Percentiles rank a stretch among this genome's conserved stretches.
Conservation (phyloP, 1,140 invertebrate genomes). For the Augochlora pura region DNA sequence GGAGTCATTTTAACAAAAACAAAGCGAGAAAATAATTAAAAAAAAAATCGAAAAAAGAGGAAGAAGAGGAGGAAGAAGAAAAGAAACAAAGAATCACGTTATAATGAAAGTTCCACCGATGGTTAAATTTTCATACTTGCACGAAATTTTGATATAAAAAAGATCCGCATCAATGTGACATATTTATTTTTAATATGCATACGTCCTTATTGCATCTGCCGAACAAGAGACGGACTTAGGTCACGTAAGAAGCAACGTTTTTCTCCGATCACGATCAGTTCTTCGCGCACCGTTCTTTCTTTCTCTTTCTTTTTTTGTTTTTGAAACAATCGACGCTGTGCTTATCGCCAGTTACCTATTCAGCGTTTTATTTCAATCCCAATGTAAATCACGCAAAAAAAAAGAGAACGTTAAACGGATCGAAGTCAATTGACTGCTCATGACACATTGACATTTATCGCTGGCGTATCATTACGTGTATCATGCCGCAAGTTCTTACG, state of each 20-base stretch:
- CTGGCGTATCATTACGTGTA: too few species aligned
- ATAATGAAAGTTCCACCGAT: conserved; percentile 17
- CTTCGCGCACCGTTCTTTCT: background rate
- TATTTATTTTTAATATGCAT: conserved; percentile 30
- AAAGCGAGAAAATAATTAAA: background rate
- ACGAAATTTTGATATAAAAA: conserved; percentile 47
- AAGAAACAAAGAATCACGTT: conserved; percentile 3
- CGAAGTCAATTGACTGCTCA: background rate
- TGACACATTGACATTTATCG: background rate
- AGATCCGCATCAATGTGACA: conserved; percentile 26
- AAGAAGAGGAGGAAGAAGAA: too few species aligned
- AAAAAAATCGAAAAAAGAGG: background rate
- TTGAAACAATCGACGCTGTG: background rate
- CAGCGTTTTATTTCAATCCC: background rate
- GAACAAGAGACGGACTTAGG: conserved; percentile 53
- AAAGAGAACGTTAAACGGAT: background rate
- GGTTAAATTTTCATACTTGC: conserved; percentile 39
- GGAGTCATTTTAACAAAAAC: background rate
- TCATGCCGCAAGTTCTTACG: too few species aligned
- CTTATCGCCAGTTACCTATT: background rate
- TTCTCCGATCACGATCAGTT: background rate
- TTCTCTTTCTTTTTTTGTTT: background rate
- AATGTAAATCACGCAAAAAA: background rate
- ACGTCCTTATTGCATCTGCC: conserved; percentile 18
- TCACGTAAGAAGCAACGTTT: conserved; percentile 38